Base-by-base conservation (phyloP, 2,113 vertebrate genomes). In the Sprattus sprattus region DNA sequence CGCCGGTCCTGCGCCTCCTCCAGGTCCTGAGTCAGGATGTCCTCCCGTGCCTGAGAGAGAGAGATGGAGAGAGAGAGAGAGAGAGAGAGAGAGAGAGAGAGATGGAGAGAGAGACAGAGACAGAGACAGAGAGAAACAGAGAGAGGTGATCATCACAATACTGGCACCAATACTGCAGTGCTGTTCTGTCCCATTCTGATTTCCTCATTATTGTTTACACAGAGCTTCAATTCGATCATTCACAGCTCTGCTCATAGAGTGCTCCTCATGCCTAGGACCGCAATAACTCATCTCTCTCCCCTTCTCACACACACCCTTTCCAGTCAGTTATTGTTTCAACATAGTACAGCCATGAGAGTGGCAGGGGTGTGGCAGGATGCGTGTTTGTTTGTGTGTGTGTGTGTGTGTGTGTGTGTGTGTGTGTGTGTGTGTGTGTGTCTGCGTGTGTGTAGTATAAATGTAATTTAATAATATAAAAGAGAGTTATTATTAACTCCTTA, bases 21-120 rank as follows among this genome's bases (percentile, higher is more conserved):
- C 89, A 95, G 92, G 85, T 90, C 90, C 88, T 95, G 93, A 18
- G 92, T 93, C 89, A 95, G 89, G 50, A 95, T 95, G 83, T 95
- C 95, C 84, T 94, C 94, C 86, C 92, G 88, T 0, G 83, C 94
- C 95, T 95, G 87, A 86, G 16, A 25, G 9, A 3, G 46, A 16
- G 45, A 50, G 39, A 32, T 0, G 44, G 39, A 87, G 0, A 81
- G 8, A 39, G 39, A 39, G 39, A 39, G 39, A 39, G 39, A 39
- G 39, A 39, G 39, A 39, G 39, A 3, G 9, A 86, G 7, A 10
- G 84, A 52, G 6, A 67, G 3, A 67, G 6, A 28, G 4, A 67
- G 8, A 39, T 1, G 2, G 39, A 39, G 39, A 39, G 9, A 3
- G 46, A n/a, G 45, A 60, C 32, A 32, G 0, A 46, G 39, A 87